Conservation (phyloP, 2,888 invertebrate genomes). For the Calephelis perditalis region DNA sequence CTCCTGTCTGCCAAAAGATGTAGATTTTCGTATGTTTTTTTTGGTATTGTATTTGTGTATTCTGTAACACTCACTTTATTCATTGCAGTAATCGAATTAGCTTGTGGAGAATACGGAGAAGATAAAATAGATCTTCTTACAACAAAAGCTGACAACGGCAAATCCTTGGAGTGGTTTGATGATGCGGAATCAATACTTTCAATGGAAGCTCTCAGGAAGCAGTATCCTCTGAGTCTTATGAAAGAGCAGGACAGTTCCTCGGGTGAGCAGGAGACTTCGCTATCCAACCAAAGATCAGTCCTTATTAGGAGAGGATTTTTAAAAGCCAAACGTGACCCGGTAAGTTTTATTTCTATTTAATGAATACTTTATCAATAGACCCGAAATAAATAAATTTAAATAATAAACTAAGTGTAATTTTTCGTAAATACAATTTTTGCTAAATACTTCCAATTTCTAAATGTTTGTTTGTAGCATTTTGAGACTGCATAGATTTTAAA, state of each 20-base stretch:
- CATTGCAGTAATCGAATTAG: slow-evolving; percentile 91
- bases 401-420: too few species aligned
- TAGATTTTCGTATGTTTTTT: too few species aligned
- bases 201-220: slow-evolving; percentile 77
- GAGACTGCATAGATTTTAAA: too few species aligned
- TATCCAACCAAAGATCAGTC: slow-evolving; percentile 83
- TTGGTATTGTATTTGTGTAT: neutral
- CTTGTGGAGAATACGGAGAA: slow-evolving; percentile 93
- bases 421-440: neutral
- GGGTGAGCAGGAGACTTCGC: slow-evolving; percentile 82
- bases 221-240: slow-evolving; percentile 70
- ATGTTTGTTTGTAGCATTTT: too few species aligned
- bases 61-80: neutral
- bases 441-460: too few species aligned
- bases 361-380: too few species aligned
- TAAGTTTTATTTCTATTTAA: slow-evolving; percentile 43
- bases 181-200: slow-evolving; percentile 74
- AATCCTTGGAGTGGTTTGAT: slow-evolving; percentile 82
- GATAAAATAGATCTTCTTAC: slow-evolving; percentile 85
- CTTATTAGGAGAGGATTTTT: slow-evolving; percentile 84
- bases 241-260: slow-evolving; percentile 58
- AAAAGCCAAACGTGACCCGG: slow-evolving; percentile 85
- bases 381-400: too few species aligned
- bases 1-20: too few species aligned
- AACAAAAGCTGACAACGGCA: slow-evolving; percentile 84